Evolutionary conservation across 2,888 invertebrate species (phyloP), one percentile per base, ranked within the genome.

Genomic region (Drosophila algonquin): DNA sequence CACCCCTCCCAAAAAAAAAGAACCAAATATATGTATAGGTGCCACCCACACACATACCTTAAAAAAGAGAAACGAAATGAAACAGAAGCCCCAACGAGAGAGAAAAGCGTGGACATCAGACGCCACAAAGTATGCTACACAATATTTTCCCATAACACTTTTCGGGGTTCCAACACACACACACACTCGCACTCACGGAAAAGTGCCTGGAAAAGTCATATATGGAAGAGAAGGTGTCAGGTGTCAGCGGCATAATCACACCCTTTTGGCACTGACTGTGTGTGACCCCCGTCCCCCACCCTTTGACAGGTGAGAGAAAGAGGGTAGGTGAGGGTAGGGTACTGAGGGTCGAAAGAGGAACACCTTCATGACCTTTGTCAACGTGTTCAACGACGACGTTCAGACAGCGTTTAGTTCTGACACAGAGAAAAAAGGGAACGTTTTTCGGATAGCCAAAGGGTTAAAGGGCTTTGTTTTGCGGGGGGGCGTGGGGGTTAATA

Each of bases 201-300:
- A 51, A 65, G 50, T 55, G 63, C 59, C 60, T 61, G 51, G 14
- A 40, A 45, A 24, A 40, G 45, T 45, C 48, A 57, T 21, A 51
- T 51, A 44, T 73, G 79, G 61, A 74, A 71, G 56, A 61, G 63
- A 88, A 40, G 80, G 89, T 85, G 85, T 85, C 89, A 85, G 74
- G 75, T 89, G 89, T 88, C 84, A 84, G 78, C 75, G 83, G 73
- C 81, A 86, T 85, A 82, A 82, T 82, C 87, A 87, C 88, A 87
- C 85, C 89, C 85, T 84, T 87, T 84, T 57, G 65, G 24, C 52
- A 47, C 45, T 50, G 53, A 62, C 55, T 54, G 45, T 56, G 45
- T 56, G 30, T 24, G 45, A 53, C 63, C 56, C 30, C 53, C 52
- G n/a, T 35, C 32, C 24, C 30, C 48, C 55, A n/a, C 21, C 76